These are phyloP conservation scores for Syngnathoides biaculeatus DNA, from an alignment of 2,113 vertebrate genomes.

Conservation along the genomic window DNA sequence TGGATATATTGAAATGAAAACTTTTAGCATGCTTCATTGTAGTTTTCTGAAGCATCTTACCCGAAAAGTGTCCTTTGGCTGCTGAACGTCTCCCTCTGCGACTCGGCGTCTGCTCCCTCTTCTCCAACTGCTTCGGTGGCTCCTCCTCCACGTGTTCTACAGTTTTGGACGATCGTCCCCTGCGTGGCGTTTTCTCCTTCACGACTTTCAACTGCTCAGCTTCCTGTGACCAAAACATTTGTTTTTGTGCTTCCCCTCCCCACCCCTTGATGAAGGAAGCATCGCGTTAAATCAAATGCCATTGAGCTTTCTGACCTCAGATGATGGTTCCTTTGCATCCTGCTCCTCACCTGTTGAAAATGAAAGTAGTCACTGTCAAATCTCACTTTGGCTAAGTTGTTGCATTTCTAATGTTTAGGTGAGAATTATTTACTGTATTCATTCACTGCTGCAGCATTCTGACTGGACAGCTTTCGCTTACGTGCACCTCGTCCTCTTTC, in stretches of 20 bases:
- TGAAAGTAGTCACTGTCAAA: background rate
- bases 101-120: constrained; percentile 27
- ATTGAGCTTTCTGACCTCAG: constrained; percentile 38
- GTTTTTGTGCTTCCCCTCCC: background rate
- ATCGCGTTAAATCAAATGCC: background rate
- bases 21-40: too few relatives aligned
- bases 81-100: constrained; percentile 37
- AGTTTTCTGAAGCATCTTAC: constrained; percentile 10
- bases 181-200: constrained; percentile 49
- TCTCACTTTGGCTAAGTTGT: background rate
- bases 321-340: constrained; percentile 21
- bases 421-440: background rate
- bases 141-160: constrained; percentile 32
- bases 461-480: constrained; percentile 2
- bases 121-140: constrained; percentile 23
- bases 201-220: constrained; percentile 31
- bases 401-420: background rate
- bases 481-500: background rate
- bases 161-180: constrained; percentile 48
- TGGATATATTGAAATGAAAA: too few relatives aligned
- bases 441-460: background rate
- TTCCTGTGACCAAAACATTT: constrained; percentile 32
- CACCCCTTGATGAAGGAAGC: background rate
- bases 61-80: constrained; percentile 33
- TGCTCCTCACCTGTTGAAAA: background rate